Conservation (phyloP, 2,888 invertebrate species). For the Mesochorus sp. region DNA sequence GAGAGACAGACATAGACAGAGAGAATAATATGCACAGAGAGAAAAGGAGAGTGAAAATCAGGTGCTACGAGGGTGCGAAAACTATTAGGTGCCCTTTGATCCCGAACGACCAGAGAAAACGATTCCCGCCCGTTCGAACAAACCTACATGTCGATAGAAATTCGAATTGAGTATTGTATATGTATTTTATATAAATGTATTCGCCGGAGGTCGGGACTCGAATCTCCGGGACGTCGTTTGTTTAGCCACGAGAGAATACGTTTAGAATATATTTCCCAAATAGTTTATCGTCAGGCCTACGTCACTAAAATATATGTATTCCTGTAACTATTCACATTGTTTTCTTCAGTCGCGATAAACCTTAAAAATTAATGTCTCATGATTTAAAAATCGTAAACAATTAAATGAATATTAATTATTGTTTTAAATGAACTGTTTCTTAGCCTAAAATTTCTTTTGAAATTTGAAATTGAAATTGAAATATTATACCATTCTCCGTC, state of each 20-base stretch:
- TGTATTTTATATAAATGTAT: constrained; percentile 11
- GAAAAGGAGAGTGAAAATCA: constrained; percentile 15
- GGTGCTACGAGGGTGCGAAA: constrained; percentile 41
- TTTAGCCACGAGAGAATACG: background rate
- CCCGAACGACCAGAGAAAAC: constrained; percentile 16
- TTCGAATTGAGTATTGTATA: constrained; percentile 29
- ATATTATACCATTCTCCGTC: too few species aligned
- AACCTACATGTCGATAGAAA: constrained; percentile 32
- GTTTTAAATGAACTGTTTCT: too few species aligned
- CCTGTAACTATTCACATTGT: too few species aligned
- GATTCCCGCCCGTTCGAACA: constrained; percentile 9
- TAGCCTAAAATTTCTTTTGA: too few species aligned
- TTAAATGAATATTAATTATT: too few species aligned
- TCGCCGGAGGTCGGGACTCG: background rate
- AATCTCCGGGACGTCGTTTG: constrained; percentile 1
- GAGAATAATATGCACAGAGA: too few species aligned
- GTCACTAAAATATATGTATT: background rate
- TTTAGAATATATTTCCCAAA: background rate
- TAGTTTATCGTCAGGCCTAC: background rate
- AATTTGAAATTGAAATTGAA: too few species aligned
- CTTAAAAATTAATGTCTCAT: too few species aligned
- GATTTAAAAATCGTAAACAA: too few species aligned
- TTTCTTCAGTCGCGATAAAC: background rate
- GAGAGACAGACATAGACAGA: constrained; percentile 31
- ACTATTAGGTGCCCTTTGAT: constrained; percentile 50